A percentile compares a stretch with the other conserved stretches of the same genome.
phyloP scores from a whole-genome alignment of 2,888 invertebrate genomes.

The Flexamia atlantica region DNA sequence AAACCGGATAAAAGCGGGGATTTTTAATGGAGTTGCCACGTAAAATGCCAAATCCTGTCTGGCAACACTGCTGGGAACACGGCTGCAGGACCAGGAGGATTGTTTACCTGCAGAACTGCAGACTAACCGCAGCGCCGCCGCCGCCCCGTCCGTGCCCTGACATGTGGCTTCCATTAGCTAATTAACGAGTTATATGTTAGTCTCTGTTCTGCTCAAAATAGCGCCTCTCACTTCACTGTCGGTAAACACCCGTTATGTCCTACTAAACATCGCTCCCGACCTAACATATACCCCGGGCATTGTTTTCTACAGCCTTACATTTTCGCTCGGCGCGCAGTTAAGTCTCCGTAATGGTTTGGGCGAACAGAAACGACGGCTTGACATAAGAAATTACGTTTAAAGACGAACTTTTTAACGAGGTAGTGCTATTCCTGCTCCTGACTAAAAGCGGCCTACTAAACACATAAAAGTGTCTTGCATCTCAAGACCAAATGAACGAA shows the following conservation, averaged over 20 bases:
- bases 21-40: too few relatives aligned
- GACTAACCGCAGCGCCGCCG: background rate
- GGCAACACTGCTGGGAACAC: too few relatives aligned
- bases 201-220: constrained; percentile 40
- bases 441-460: too few relatives aligned
- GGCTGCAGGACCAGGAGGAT: too few relatives aligned
- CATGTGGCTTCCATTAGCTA: constrained; percentile 43
- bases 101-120: background rate
- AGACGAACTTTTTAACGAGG: background rate
- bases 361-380: background rate
- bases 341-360: constrained; percentile 23
- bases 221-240: constrained; percentile 15
- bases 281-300: background rate
- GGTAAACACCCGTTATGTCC: constrained; percentile 41
- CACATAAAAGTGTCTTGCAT: too few relatives aligned
- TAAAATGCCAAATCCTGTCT: too few relatives aligned
- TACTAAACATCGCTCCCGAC: constrained; percentile 19
- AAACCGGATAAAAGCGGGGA: too few relatives aligned
- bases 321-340: constrained; percentile 4
- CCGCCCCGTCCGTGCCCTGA: background rate
- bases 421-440: too few relatives aligned
- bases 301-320: constrained; percentile 20
- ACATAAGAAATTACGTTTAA: background rate
- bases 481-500: too few relatives aligned
- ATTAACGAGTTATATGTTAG: constrained; percentile 40